Conservation (phyloP, 2,113 vertebrate genomes). For the Oceanites oceanicus region DNA sequence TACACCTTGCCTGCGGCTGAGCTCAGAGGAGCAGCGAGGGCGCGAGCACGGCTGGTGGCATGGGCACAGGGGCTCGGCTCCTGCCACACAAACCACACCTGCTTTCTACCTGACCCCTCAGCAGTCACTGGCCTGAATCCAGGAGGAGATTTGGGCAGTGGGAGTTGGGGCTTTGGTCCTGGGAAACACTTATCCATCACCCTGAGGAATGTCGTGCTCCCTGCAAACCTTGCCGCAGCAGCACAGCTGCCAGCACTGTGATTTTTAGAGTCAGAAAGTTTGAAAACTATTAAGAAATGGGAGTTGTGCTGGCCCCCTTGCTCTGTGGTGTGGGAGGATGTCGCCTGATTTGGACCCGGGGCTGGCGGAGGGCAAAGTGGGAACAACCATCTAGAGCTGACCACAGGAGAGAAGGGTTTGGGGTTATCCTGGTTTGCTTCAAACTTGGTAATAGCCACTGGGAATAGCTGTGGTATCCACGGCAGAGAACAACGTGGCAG, state of each 20-base stretch:
- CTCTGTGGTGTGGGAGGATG: not conserved
- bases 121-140: not conserved
- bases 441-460: not conserved
- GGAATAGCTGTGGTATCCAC: too few species aligned
- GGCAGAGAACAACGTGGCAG: too few species aligned
- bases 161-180: not conserved
- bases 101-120: not conserved
- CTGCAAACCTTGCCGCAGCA: not conserved
- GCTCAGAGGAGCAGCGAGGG: not conserved
- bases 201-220: not conserved
- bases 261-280: not conserved
- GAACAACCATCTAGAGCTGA: not conserved
- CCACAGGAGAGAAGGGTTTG: not conserved
- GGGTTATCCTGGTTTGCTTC: not conserved
- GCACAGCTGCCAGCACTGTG: not conserved
- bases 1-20: not conserved
- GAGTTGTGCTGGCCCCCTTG: not conserved
- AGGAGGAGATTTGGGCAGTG: not conserved
- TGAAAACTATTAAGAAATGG: not conserved
- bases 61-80: not conserved
- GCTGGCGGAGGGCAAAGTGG: not conserved
- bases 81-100: too few species aligned
- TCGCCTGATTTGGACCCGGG: not conserved
- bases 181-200: not conserved
- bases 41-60: not conserved